Base-by-base conservation (phyloP, 2,113 vertebrate species). In the Taurulus bubalis region DNA sequence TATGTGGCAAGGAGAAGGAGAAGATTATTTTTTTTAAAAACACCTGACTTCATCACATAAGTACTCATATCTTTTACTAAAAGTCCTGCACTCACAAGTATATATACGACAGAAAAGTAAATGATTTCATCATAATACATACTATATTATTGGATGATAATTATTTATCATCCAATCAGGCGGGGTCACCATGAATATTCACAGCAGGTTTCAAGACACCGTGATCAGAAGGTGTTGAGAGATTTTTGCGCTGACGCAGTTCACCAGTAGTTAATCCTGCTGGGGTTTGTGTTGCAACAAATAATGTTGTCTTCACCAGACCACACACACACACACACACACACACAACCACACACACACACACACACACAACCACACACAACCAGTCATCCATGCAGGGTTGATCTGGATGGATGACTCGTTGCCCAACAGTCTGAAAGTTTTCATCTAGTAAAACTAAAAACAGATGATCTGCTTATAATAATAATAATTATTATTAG, bases 281-380 rank as follows among this genome's bases (percentile, higher is more conserved):
- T 20, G 75, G 45, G 32, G 76, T 55, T 64, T 79, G 59, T 72
- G 60, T 56, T 65, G 45, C 66, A 71, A 38, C 47, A n/a, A n/a
- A 64, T 56, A 8, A 64, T 53, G 58, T 36, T 69, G 40, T 63
- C 18, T n/a, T 38, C 40, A 38, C 24, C 68, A 32, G 59, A 64
- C 42, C 77, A 24, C 51, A 10, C 51, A n/a, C 20, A 53, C 45
- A 22, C 49, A 51, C 47, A 22, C 49, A 26, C 55, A 56, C 53
- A 14, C 53, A 26, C 53, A 75, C 45, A 34, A n/a, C n/a, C 66
- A 6, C 42, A 24, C 71, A 26, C 71, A 47, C 36, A 73, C 2
- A 22, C 65, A 49, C 16, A 32, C 24, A 59, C 10, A 8, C 22
- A 38, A 16, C 28, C 38, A 9, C 15, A n/a, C 36, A 47, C 58